phyloP scores from a whole-genome alignment of 1,140 invertebrate species.

The Drosophila ambigua region DNA sequence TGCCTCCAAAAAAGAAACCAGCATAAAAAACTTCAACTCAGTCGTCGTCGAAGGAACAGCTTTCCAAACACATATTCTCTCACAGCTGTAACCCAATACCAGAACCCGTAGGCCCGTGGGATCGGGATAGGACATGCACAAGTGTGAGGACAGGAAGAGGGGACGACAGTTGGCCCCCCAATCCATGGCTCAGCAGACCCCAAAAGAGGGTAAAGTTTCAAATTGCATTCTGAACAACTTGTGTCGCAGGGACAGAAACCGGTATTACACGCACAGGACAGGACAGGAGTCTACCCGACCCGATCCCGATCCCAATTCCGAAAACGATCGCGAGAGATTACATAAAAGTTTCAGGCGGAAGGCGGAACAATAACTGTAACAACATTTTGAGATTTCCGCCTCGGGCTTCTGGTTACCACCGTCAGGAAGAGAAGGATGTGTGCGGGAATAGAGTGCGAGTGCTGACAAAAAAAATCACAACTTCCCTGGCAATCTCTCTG shows the following conservation, averaged over 20 bases:
- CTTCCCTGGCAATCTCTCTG: conserved; percentile 24
- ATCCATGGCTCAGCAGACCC: conserved; percentile 6
- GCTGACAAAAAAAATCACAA: conserved; percentile 61
- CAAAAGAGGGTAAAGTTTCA: conserved; percentile 56
- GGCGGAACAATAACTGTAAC: conserved; percentile 46
- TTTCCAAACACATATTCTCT: conserved; percentile 39
- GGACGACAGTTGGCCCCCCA: conserved; percentile 43
- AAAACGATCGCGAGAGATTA: conserved; percentile 53
- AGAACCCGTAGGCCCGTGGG: conserved; percentile 55
- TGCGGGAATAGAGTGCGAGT: no score
- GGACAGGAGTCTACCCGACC: neutral
- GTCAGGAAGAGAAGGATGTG: conserved; percentile 53
- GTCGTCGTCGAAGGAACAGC: conserved; percentile 7
- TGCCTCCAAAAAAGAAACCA: conserved; percentile 8
- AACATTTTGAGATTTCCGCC: conserved; percentile 71
- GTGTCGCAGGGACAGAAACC: conserved; percentile 44
- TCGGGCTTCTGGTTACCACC: conserved; percentile 6
- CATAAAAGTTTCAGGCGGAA: conserved; percentile 47
- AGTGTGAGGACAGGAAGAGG: conserved; percentile 30
- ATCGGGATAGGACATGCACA: conserved; percentile 16
- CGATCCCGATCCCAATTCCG: conserved; percentile 9
- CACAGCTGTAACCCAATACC: conserved; percentile 60
- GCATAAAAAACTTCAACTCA: conserved; percentile 40
- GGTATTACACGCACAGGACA: conserved; percentile 45
- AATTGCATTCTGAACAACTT: conserved; percentile 64